Conservation (phyloP, 2,113 vertebrate genomes). For the Chaetura pelagica region DNA sequence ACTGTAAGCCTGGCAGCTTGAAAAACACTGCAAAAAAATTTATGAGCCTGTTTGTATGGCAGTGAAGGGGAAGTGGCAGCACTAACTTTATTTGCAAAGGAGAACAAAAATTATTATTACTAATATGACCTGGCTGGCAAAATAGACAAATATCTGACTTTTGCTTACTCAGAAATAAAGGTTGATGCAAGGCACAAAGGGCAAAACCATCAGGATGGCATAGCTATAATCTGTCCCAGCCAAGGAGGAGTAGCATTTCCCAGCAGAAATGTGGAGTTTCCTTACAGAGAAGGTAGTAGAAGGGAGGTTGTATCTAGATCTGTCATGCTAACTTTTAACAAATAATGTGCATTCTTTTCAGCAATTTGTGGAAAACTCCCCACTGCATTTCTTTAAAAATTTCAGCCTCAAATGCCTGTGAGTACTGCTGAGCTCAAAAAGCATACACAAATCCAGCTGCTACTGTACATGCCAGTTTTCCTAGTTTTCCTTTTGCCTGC, state of each 20-base stretch:
- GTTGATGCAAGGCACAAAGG: not conserved
- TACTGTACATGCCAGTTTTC: not conserved
- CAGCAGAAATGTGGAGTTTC: not conserved
- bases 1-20: conserved; percentile 1
- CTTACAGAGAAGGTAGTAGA: not conserved
- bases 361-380: not conserved
- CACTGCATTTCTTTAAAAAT: not conserved
- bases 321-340: not conserved
- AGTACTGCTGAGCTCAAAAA: not conserved
- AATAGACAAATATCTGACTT: conserved; percentile 13
- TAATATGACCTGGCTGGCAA: not conserved
- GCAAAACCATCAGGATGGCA: not conserved
- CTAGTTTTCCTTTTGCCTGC: not conserved
- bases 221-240: not conserved
- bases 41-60: not conserved
- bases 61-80: not conserved
- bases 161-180: not conserved
- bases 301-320: not conserved
- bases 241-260: not conserved
- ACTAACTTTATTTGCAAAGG: conserved; percentile 18
- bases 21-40: not conserved
- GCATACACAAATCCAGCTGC: not conserved
- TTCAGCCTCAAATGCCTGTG: not conserved
- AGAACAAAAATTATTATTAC: not conserved
- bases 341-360: not conserved